These are phyloP conservation scores for Tenrec ecaudatus DNA, from an alignment of 2,113 vertebrate genomes.

Conservation along the genomic window DNA sequence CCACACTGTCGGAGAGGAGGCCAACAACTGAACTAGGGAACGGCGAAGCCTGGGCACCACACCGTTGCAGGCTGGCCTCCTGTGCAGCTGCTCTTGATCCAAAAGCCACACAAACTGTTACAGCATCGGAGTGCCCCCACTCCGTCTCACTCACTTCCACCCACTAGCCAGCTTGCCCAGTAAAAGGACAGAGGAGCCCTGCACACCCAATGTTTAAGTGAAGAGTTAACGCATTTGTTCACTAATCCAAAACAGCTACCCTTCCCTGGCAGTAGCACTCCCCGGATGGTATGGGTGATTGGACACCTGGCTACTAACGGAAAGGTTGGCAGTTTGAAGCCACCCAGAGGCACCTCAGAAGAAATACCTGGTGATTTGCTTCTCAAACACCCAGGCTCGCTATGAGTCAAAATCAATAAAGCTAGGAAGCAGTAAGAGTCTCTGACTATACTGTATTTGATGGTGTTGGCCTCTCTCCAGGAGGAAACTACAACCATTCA, in stretches of 20 bases:
- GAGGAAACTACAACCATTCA: neutral
- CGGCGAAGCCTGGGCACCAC: neutral
- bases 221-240: neutral
- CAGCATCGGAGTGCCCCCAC: neutral
- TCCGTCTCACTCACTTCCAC: neutral
- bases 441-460: neutral
- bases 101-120: rapidly evolving
- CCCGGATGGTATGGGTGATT: neutral
- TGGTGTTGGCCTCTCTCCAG: neutral
- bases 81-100: neutral
- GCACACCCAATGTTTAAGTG: neutral
- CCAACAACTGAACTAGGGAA: neutral
- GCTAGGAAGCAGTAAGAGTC: too few relatives aligned
- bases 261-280: neutral
- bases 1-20: neutral
- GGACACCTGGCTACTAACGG: neutral
- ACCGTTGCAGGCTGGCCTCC: neutral
- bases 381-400: neutral
- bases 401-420: too few relatives aligned
- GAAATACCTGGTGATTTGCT: neutral
- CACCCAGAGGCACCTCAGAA: neutral
- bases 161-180: neutral
- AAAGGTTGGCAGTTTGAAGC: neutral
- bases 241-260: neutral
- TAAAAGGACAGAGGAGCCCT: neutral